These are phyloP conservation scores for Glyptemys insculpta DNA, from an alignment of 2,797 vertebrate species.

Conservation along the genomic window DNA sequence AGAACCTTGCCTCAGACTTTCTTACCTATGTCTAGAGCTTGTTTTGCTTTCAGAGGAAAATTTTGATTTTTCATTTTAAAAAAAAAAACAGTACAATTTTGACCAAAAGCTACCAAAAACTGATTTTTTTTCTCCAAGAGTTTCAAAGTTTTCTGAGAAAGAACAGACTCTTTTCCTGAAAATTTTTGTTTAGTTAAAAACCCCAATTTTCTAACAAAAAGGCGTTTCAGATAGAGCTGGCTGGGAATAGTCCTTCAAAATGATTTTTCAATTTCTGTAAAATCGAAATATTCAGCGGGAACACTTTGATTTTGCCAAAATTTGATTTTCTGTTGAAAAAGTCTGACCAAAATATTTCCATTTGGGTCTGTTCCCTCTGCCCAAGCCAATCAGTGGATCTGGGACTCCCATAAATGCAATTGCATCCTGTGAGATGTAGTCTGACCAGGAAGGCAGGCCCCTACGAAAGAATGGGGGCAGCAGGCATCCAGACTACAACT, in stretches of 20 bases:
- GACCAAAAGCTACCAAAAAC: not conserved
- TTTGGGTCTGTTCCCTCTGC: not conserved
- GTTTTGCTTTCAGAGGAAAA: not conserved
- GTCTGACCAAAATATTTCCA: not conserved
- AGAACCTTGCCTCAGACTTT: fast-evolving
- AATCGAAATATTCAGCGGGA: too few species aligned
- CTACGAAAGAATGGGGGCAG: fast-evolving
- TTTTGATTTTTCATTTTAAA: not conserved
- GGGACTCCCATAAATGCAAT: not conserved
- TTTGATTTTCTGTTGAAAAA: not conserved
- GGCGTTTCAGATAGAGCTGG: conserved; percentile 20
- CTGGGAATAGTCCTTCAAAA: conserved; percentile 41
- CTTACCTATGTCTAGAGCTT: not conserved
- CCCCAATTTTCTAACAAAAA: conserved; percentile 50
- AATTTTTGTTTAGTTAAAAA: conserved; percentile 45
- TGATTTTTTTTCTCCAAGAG: not conserved
- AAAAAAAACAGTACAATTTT: too few species aligned
- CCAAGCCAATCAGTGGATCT: not conserved
- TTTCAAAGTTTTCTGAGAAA: too few species aligned
- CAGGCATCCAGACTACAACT: not conserved
- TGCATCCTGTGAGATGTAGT: not conserved
- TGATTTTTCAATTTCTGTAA: too few species aligned
- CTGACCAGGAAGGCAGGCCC: fast-evolving
- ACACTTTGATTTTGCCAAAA: too few species aligned
- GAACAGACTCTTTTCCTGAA: too few species aligned